Percentiles rank a stretch among this genome's conserved stretches.
Evolutionary conservation across 2,797 vertebrate genomes (phyloP).

Genomic region (Melanotaenia trifasciata): DNA sequence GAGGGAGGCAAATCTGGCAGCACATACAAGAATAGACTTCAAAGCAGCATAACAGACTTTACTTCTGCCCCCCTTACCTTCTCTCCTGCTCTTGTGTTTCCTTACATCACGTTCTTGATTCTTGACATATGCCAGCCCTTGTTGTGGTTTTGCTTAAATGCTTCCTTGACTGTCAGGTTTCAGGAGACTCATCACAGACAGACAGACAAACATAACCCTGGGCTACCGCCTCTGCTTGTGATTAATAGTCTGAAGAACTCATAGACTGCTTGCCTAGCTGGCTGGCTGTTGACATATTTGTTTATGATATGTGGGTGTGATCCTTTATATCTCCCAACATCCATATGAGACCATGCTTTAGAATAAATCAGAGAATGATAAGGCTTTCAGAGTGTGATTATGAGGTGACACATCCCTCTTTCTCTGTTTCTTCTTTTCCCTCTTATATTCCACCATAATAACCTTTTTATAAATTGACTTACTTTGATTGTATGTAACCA

Average conservation of each 20-base stretch:
- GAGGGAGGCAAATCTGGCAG: conserved; percentile 58
- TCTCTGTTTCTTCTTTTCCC: conserved; percentile 18
- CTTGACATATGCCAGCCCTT: conserved; percentile 60
- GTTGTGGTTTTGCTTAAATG: conserved; percentile 67
- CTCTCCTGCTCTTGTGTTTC: conserved; percentile 19
- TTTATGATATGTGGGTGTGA: conserved; percentile 76
- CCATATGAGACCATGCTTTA: conserved; percentile 61
- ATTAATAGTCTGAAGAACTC: conserved; percentile 70
- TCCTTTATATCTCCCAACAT: conserved; percentile 73
- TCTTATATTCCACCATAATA: conserved; percentile 15
- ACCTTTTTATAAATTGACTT: conserved; percentile 21
- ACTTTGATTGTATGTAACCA: conserved; percentile 1
- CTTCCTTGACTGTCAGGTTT: conserved; percentile 66
- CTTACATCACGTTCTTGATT: conserved; percentile 64
- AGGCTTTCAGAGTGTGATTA: conserved; percentile 48
- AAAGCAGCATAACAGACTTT: conserved; percentile 60
- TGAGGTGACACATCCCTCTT: conserved; percentile 44
- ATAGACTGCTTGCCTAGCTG: conserved; percentile 66
- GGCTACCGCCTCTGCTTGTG: conserved; percentile 74
- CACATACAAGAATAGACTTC: conserved; percentile 63
- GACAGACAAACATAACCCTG: conserved; percentile 66
- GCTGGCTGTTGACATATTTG: conserved; percentile 71
- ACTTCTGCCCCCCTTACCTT: conserved; percentile 2
- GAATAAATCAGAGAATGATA: conserved; percentile 57
- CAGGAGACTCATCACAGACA: conserved; percentile 47